phyloP scores from a whole-genome alignment of 2,888 invertebrate species.

The Malthinus seriepunctatus region DNA sequence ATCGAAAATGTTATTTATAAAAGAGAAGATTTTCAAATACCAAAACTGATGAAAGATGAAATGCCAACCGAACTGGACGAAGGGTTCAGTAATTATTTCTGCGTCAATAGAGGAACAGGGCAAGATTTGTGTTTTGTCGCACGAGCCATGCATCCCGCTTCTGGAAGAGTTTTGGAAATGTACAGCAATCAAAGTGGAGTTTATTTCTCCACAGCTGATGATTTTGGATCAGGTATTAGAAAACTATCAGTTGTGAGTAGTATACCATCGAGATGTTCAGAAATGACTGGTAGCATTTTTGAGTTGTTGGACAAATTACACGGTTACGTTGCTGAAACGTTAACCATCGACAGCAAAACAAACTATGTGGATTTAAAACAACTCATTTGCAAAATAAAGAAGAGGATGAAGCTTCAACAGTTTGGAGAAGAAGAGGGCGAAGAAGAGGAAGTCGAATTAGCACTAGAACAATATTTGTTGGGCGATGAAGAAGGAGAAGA shows the following conservation, averaged over 20 bases:
- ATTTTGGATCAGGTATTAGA: slow-evolving; percentile 39
- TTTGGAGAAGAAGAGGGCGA: neutral
- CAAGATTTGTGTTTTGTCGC: slow-evolving; percentile 66
- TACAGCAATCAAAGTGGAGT: slow-evolving; percentile 86
- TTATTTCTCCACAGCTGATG: slow-evolving; percentile 82
- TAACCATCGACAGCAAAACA: slow-evolving; percentile 21
- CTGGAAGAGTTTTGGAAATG: slow-evolving; percentile 78
- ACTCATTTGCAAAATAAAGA: slow-evolving; percentile 24
- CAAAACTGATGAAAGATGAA: slow-evolving; percentile 65
- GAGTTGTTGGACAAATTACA: slow-evolving; percentile 26
- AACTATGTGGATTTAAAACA: slow-evolving; percentile 31
- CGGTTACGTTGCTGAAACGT: slow-evolving; percentile 14
- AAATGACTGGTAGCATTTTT: slow-evolving; percentile 11
- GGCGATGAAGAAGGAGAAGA: neutral
- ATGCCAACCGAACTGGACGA: slow-evolving; percentile 66
- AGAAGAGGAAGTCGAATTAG: neutral
- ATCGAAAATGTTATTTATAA: slow-evolving; percentile 72
- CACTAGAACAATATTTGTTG: neutral
- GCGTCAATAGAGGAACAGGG: slow-evolving; percentile 64
- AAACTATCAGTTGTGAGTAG: neutral
- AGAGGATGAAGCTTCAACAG: neutral
- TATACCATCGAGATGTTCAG: neutral
- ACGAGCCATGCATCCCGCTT: slow-evolving; percentile 65
- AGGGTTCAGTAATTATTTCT: slow-evolving; percentile 83
- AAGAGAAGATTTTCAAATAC: slow-evolving; percentile 71